Percentiles rank a stretch among this genome's conserved stretches.
phyloP scores from a whole-genome alignment of 2,797 vertebrate genomes.

The Staurois parvus region DNA sequence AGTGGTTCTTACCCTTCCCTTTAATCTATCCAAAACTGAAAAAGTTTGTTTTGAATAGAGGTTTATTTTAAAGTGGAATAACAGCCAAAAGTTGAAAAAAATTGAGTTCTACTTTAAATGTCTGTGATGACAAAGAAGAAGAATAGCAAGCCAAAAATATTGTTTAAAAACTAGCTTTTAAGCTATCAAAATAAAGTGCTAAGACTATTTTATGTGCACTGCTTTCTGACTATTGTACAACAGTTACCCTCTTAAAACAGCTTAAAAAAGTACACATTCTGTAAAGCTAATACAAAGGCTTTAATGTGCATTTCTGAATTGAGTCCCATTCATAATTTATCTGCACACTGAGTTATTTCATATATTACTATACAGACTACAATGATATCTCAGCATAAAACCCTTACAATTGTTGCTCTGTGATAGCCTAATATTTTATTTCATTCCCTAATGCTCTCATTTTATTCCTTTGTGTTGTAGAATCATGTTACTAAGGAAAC shows the following conservation, averaged over 20 bases:
- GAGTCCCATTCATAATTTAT: constrained; percentile 20
- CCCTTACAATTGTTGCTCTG: constrained; percentile 17
- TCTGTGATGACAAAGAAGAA: no score
- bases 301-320: constrained; percentile 31
- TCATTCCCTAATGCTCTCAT: constrained; percentile 34
- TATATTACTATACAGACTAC: constrained; percentile 29
- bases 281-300: constrained; percentile 22
- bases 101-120: no score
- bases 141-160: neutral
- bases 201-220: neutral
- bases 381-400: constrained; percentile 36
- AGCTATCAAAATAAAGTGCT: neutral
- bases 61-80: no score
- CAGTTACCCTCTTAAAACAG: neutral
- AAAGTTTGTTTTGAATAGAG: no score
- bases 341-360: constrained; percentile 32
- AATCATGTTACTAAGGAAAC: constrained; percentile 52
- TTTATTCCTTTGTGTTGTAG: constrained; percentile 45
- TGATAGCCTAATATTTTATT: constrained; percentile 43
- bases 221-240: neutral
- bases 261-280: constrained; percentile 19
- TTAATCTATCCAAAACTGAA: no score
- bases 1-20: no score
- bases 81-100: no score
- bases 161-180: neutral